phyloP scores from a whole-genome alignment of 2,888 invertebrate species.

The Ophraella communa region DNA sequence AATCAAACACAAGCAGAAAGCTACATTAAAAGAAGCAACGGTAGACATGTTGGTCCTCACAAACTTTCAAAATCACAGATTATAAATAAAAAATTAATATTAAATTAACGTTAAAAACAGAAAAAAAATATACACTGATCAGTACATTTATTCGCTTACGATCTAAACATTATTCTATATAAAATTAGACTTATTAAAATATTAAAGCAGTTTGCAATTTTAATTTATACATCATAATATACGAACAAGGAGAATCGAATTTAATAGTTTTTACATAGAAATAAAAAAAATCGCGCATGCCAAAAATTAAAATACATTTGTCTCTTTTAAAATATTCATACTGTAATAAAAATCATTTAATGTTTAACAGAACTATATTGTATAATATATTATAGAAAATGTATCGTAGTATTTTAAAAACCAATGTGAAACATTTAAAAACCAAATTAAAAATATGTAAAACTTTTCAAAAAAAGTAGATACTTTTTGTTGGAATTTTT shows the following conservation, averaged over 20 bases:
- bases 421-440: no score
- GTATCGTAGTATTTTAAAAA: no score
- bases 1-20: slow-evolving; percentile 30
- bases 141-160: slow-evolving; percentile 32
- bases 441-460: no score
- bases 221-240: slow-evolving; percentile 5
- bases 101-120: slow-evolving; percentile 27
- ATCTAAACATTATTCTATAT: slow-evolving; percentile 5
- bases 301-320: background rate
- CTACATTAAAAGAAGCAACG: slow-evolving; percentile 34
- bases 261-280: background rate
- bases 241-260: slow-evolving; percentile 7
- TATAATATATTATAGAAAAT: no score
- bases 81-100: slow-evolving; percentile 36
- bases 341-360: background rate
- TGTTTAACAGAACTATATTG: no score
- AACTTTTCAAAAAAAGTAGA: background rate
- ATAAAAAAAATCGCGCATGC: background rate
- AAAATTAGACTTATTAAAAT: slow-evolving; percentile 26
- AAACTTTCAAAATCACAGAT: slow-evolving; percentile 40
- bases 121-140: slow-evolving; percentile 29
- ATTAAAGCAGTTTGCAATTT: slow-evolving; percentile 30
- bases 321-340: no score
- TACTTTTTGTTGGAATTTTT: background rate
- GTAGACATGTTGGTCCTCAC: slow-evolving; percentile 33